Conservation (phyloP, 2,888 invertebrate genomes). For the Drosophila stalkeri region DNA sequence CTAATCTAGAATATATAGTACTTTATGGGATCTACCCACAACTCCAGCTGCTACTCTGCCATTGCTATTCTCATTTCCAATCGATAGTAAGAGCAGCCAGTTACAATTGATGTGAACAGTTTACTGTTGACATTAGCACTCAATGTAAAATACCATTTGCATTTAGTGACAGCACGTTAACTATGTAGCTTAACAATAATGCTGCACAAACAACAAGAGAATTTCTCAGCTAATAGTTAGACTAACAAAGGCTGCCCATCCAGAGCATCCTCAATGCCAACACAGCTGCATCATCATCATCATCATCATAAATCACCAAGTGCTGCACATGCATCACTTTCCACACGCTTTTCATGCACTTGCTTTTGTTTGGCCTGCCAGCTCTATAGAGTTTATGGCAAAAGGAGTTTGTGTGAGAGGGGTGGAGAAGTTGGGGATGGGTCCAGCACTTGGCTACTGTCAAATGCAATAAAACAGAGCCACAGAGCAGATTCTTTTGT, state of each 20-base stretch:
- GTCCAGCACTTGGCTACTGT: conserved; percentile 45
- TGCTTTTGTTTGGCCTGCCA: conserved; percentile 56
- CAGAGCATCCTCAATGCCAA: conserved; percentile 13
- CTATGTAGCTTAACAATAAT: neutral
- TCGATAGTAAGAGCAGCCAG: neutral
- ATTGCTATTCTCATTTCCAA: no score
- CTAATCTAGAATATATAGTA: no score
- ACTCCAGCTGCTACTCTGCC: no score
- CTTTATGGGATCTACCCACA: no score
- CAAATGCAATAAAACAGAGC: conserved; percentile 63
- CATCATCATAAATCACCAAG: conserved; percentile 74
- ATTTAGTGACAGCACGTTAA: conserved; percentile 1
- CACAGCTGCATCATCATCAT: conserved; percentile 66
- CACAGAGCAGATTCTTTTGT: conserved; percentile 50
- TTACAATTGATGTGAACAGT: neutral
- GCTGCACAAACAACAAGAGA: neutral
- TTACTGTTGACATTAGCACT: neutral
- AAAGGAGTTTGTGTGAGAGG: neutral
- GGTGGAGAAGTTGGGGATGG: neutral
- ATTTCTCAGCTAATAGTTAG: neutral
- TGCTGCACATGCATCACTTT: conserved; percentile 74
- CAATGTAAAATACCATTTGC: neutral
- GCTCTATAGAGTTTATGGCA: conserved; percentile 27
- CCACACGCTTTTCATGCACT: conserved; percentile 33
- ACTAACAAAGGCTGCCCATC: neutral